phyloP scores from a whole-genome alignment of 2,888 invertebrate genomes.

The Isoperla grammatica region DNA sequence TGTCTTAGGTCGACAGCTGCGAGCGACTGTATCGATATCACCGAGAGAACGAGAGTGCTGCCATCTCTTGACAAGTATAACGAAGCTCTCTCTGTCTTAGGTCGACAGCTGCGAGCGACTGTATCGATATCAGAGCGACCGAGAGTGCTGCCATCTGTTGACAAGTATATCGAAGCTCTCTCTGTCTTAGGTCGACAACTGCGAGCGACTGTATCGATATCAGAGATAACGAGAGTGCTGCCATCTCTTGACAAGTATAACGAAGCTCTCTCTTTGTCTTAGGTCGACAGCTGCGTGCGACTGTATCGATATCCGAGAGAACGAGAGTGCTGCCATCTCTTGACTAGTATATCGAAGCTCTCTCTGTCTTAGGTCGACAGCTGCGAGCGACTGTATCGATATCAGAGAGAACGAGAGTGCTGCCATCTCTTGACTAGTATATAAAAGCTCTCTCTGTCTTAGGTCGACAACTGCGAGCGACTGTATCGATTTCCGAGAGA shows the following conservation, averaged over 20 bases:
- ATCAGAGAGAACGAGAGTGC: conserved; percentile 46
- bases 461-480: conserved; percentile 51
- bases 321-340: conserved; percentile 43
- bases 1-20: conserved; percentile 52
- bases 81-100: too few relatives aligned
- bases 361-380: conserved; percentile 44
- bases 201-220: conserved; percentile 46
- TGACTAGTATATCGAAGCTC: too few relatives aligned
- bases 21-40: conserved; percentile 46
- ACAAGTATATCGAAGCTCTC: too few relatives aligned
- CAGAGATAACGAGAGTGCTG: conserved; percentile 45
- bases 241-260: too few relatives aligned
- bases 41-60: too few relatives aligned
- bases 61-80: too few relatives aligned
- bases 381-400: conserved; percentile 47
- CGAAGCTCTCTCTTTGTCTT: too few relatives aligned
- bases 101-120: too few relatives aligned
- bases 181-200: conserved; percentile 53
- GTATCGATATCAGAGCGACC: too few relatives aligned
- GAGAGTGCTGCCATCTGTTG: too few relatives aligned
- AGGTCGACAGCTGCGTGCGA: conserved; percentile 42
- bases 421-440: too few relatives aligned
- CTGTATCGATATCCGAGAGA: conserved; percentile 44
- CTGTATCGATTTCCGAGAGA: conserved; percentile 44
- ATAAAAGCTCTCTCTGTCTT: too few relatives aligned